Conservation (phyloP, 2,113 vertebrate genomes). For the Microcebus tavaratra region DNA sequence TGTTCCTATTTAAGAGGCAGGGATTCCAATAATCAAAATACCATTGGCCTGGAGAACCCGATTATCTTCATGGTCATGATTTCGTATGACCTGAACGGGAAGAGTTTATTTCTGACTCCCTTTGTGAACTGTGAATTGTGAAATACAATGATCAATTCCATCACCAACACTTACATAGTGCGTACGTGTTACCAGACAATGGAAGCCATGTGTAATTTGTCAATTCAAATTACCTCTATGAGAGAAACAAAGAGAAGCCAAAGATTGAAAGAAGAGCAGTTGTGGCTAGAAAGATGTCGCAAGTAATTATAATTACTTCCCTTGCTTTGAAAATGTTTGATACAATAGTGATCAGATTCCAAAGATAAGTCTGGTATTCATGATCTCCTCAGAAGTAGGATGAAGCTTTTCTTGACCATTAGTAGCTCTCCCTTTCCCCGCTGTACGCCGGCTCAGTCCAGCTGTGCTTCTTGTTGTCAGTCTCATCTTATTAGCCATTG, state of each 20-base stretch:
- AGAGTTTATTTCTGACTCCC: background rate
- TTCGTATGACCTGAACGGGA: background rate
- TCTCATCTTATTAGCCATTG: background rate
- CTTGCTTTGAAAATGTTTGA: background rate
- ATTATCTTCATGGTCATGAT: background rate
- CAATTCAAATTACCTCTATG: background rate
- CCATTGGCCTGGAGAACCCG: background rate
- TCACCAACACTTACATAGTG: background rate
- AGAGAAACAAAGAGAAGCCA: background rate
- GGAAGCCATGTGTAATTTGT: background rate
- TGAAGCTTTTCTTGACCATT: background rate
- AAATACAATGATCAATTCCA: background rate
- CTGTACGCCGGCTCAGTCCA: background rate
- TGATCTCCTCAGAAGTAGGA: background rate
- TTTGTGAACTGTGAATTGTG: background rate
- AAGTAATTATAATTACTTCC: background rate
- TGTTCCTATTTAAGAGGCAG: constrained; percentile 19
- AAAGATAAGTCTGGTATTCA: background rate
- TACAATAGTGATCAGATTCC: background rate
- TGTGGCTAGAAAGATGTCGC: background rate
- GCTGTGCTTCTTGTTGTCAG: background rate
- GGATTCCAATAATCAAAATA: constrained; percentile 26
- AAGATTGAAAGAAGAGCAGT: background rate
- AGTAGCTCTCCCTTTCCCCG: background rate
- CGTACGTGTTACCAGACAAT: accelerated